Percentiles rank a stretch among this genome's conserved stretches.
These are phyloP conservation scores for Drosophila gaucha DNA, from an alignment of 2,888 invertebrate genomes.

Conservation along the genomic window DNA sequence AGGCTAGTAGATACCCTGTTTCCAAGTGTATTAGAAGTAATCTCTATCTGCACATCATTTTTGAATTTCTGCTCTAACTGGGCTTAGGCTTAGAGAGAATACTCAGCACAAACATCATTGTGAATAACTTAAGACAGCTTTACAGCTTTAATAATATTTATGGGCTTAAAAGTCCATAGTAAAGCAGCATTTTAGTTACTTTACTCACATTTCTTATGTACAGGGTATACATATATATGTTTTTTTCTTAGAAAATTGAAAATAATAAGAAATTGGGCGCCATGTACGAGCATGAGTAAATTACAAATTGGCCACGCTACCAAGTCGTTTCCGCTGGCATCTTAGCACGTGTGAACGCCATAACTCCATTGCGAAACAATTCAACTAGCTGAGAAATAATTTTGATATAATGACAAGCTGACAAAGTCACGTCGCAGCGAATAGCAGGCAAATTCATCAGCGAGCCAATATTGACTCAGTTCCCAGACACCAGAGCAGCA, in stretches of 20 bases:
- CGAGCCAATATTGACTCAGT: slow-evolving; percentile 59
- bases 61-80: no score
- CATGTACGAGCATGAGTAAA: slow-evolving; percentile 52
- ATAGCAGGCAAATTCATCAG: slow-evolving; percentile 69
- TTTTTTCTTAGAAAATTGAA: slow-evolving; percentile 8
- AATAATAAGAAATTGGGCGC: slow-evolving; percentile 14
- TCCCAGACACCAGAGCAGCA: slow-evolving; percentile 36
- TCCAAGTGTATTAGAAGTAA: no score
- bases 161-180: neutral
- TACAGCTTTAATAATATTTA: neutral
- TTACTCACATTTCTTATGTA: neutral
- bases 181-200: no score
- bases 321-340: slow-evolving; percentile 28
- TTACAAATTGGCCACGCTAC: slow-evolving; percentile 65
- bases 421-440: slow-evolving; percentile 72
- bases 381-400: slow-evolving; percentile 64
- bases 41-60: no score
- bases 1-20: slow-evolving; percentile 9
- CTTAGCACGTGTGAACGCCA: slow-evolving; percentile 58
- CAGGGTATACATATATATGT: slow-evolving; percentile 23
- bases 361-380: slow-evolving; percentile 64
- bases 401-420: slow-evolving; percentile 71
- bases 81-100: no score
- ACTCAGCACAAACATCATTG: neutral
- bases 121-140: neutral